Percentiles rank a stretch among this genome's conserved stretches.
phyloP scores from a whole-genome alignment of 2,113 vertebrate species.

The Oreocharis arfaki region DNA sequence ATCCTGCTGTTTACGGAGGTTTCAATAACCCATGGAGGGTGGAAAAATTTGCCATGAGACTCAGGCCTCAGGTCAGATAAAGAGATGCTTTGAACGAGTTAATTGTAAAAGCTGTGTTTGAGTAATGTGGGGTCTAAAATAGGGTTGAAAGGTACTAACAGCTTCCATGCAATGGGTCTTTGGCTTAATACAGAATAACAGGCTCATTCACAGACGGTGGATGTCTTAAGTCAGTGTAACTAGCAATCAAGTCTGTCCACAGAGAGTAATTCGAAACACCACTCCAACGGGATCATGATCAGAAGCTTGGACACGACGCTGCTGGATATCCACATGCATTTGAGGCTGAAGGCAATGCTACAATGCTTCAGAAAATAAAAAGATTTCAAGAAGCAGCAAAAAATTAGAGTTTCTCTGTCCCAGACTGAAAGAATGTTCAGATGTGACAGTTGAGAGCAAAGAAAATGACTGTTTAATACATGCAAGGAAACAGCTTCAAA shows the following conservation, averaged over 20 bases:
- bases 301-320: not conserved
- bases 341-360: not conserved
- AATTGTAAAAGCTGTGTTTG: not conserved
- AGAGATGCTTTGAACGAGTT: not conserved
- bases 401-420: not conserved
- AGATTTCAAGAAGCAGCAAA: not conserved
- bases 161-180: not conserved
- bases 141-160: not conserved
- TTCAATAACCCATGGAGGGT: not conserved
- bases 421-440: not conserved
- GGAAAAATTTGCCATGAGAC: not conserved
- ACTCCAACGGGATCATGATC: accelerated
- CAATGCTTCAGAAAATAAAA: not conserved
- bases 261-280: not conserved
- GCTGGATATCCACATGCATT: not conserved
- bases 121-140: not conserved
- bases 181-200: not conserved
- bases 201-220: not conserved
- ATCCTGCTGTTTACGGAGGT: not conserved
- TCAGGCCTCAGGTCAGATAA: not conserved
- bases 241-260: not conserved
- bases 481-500: not conserved
- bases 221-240: not conserved
- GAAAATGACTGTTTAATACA: not conserved
- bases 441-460: not conserved